Base-by-base conservation (phyloP, 2,888 invertebrate species). In the Polyommatus iphigenia region DNA sequence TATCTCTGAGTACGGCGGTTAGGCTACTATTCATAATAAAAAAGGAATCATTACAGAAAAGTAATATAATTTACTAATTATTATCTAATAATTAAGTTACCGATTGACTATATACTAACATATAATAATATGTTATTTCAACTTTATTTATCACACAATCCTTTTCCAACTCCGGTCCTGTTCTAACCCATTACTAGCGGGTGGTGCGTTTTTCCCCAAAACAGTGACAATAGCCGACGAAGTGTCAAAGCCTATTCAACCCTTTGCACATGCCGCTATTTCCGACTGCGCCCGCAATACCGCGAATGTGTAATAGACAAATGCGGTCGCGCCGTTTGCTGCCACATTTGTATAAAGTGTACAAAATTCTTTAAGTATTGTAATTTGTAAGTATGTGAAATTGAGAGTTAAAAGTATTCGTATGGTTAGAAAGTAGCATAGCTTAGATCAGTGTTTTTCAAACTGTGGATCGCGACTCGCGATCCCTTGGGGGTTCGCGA, bases 201-300 rank as follows among this genome's bases (percentile, higher is more conserved):
- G 88, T 88, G 87, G 84, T 84, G 82, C 80, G 78, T 87, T 88
- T 89, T 90, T 91, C 88, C 86, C 84, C 86, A 85, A 89, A 90
- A 85, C 83, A 84, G 84, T 83, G 83, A 85, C 89, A 90, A 90
- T 89, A 85, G 81, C 82, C 85, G 86, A 85, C 84, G 83, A 86
- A 90, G 92, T 91, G 93, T 90, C 90, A 91, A 89, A 88, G 85
- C 84, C 80, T 80, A 80, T 83, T 83, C 87, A 92, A 92, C 91
- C 92, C 92, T 92, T 92, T 90, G 85, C 91, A 90, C 86, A 89
- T 91, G 91, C 85, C 87, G 87, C 77, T 83, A 79, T 87, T 91
- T 91, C 91, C 91, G 88, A 88, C 85, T 85, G 85, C 77, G 82
- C 80, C 67, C 78, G 71, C 81, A 85, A 85, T 81, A 83, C 29